Conservation (phyloP, 1,140 invertebrate genomes). For the Stegodyphus dumicola region DNA sequence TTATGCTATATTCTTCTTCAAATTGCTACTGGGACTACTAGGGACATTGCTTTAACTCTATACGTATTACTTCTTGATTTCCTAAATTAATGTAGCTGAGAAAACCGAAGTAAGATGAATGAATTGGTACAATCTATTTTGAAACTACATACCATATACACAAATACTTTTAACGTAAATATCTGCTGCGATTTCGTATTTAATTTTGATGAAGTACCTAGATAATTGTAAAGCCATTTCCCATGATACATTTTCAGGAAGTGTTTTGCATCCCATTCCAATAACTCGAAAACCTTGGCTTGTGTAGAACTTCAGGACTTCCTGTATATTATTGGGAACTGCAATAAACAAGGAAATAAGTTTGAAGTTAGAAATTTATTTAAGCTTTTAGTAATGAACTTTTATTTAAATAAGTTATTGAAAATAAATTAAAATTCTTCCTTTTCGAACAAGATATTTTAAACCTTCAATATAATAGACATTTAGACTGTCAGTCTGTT, state of each 20-base stretch:
- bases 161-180: neutral
- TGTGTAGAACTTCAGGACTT: slow-evolving; percentile 80
- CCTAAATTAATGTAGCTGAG: too few relatives aligned
- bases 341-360: neutral
- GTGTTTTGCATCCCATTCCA: slow-evolving; percentile 74
- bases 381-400: too few relatives aligned
- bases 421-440: too few relatives aligned
- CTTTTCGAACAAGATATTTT: too few relatives aligned
- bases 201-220: neutral
- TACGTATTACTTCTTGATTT: too few relatives aligned
- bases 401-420: too few relatives aligned
- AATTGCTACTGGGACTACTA: too few relatives aligned
- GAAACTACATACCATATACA: neutral
- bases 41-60: too few relatives aligned
- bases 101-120: neutral
- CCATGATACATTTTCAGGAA: slow-evolving; percentile 70
- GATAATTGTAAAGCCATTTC: slow-evolving; percentile 48
- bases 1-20: too few relatives aligned
- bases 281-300: slow-evolving; percentile 89
- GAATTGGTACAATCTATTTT: neutral
- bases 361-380: too few relatives aligned
- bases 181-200: neutral
- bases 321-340: slow-evolving; percentile 78
- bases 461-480: too few relatives aligned
- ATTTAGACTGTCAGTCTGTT: too few relatives aligned